Evolutionary conservation across 1,140 invertebrate species (phyloP).

Genomic region (Pogonus chalceus): DNA sequence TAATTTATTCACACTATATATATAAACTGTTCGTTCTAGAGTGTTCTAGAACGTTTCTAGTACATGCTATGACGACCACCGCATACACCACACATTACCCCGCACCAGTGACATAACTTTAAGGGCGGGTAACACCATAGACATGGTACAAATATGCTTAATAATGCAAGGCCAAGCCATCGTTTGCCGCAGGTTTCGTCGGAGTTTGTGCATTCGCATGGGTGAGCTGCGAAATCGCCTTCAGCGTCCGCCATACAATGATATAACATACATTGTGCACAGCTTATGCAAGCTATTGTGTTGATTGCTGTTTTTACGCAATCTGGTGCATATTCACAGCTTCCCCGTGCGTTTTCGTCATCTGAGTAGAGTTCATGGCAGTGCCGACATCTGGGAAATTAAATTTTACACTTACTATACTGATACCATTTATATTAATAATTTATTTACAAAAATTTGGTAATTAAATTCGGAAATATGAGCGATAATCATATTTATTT

Average conservation of each 20-base stretch:
- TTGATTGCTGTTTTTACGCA: slow-evolving; percentile 70
- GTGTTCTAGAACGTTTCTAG: too few species aligned
- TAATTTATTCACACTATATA: too few species aligned
- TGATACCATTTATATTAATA: too few species aligned
- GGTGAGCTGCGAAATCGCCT: slow-evolving; percentile 66
- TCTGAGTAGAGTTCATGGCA: slow-evolving; percentile 65
- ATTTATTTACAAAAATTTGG: too few species aligned
- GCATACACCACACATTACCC: slow-evolving; percentile 64
- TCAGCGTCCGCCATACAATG: slow-evolving; percentile 85
- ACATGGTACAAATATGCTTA: slow-evolving; percentile 83
- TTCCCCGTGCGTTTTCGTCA: slow-evolving; percentile 70
- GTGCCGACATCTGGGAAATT: too few species aligned
- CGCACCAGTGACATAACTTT: slow-evolving; percentile 72
- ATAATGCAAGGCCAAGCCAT: slow-evolving; percentile 77
- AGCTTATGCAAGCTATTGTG: slow-evolving; percentile 70
- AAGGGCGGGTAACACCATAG: slow-evolving; percentile 87
- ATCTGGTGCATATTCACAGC: slow-evolving; percentile 84
- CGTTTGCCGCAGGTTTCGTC: slow-evolving; percentile 48
- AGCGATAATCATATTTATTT: too few species aligned
- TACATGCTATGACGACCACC: slow-evolving; percentile 61
- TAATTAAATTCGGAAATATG: too few species aligned
- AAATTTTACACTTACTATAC: too few species aligned
- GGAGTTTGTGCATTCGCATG: slow-evolving; percentile 55
- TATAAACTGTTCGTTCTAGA: too few species aligned
- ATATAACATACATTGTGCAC: slow-evolving; percentile 73